These are phyloP conservation scores for Metallyticus violacea DNA, from an alignment of 2,888 invertebrate species.

Conservation along the genomic window DNA sequence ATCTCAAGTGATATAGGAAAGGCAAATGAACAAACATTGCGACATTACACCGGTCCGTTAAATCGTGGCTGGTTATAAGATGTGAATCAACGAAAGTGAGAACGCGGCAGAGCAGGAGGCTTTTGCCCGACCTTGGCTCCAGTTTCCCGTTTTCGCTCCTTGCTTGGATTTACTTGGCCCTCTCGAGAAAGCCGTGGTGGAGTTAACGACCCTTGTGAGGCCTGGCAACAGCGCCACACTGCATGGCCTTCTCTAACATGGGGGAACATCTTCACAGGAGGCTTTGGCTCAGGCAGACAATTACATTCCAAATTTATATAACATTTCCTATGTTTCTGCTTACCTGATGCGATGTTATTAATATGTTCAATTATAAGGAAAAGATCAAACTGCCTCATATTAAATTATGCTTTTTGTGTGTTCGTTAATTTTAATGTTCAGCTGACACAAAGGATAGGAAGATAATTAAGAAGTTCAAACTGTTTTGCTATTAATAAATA, in stretches of 20 bases:
- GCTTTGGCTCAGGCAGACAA: not conserved
- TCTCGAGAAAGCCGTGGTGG: too few relatives aligned
- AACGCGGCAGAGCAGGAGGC: not conserved
- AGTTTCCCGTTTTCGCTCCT: conserved; percentile 6
- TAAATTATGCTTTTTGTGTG: too few relatives aligned
- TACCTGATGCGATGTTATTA: too few relatives aligned
- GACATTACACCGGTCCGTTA: not conserved
- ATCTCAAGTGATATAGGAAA: too few relatives aligned
- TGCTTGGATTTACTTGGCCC: too few relatives aligned
- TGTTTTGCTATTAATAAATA: too few relatives aligned
- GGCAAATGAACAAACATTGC: not conserved
- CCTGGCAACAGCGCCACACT: not conserved
- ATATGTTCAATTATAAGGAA: too few relatives aligned
- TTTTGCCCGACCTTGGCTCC: conserved; percentile 19
- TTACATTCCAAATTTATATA: not conserved
- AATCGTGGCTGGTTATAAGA: not conserved
- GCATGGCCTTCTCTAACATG: not conserved
- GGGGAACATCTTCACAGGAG: not conserved
- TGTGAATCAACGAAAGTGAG: conserved; percentile 11
- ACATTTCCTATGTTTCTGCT: not conserved
- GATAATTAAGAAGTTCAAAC: too few relatives aligned
- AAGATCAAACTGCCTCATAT: too few relatives aligned
- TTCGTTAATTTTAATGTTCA: too few relatives aligned
- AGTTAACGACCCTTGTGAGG: not conserved
- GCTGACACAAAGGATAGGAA: too few relatives aligned